Evolutionary conservation across 2,113 vertebrate genomes (phyloP), one percentile per base, ranked within the genome.

Genomic region (Pseudopipra pipra): DNA sequence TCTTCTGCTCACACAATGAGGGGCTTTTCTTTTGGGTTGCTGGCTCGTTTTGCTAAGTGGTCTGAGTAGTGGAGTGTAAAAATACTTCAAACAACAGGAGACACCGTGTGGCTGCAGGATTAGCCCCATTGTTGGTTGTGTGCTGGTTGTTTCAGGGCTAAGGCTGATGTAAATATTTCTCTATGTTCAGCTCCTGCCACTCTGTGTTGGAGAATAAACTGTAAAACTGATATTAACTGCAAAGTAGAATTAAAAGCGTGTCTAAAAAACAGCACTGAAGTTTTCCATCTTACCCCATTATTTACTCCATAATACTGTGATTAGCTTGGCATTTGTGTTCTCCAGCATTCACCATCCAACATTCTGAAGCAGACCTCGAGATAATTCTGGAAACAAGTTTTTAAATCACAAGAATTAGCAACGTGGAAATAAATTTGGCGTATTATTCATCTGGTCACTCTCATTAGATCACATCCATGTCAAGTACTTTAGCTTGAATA

Each of bases 11-110:
- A 74, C 65, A 95, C 90, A 97, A 84, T 93, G 90, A 94, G 62
- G 58, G 54, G 66, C 87, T 94, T 93, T 92, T 87, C 91, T 94
- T 87, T 58, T 11, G 93, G 61, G n/a, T 16, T 77, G 61, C 78
- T 94, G 39, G 9, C 66, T 83, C 39, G 0, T 95, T 87, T 82
- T 81, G 33, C 61, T 67, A 30, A 85, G 81, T 72, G 77, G 56
- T 56, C 49, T 31, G 89, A 67, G 87, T 95, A 91, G 66, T 73
- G 66, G 86, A 93, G 83, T 92, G 92, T 93, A 54, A 95, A 97
- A 93, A 31, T 49, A 65, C 44, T 72, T 94, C 54, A 54, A 81
- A 78, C 82, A 75, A 39, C 25, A 55, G 72, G 63, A 93, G 67
- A 61, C 61, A 3, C 59, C 0, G 0, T 63, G 76, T 73, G 63